phyloP scores from a whole-genome alignment of 2,113 vertebrate species.

The Pitta sordida region DNA sequence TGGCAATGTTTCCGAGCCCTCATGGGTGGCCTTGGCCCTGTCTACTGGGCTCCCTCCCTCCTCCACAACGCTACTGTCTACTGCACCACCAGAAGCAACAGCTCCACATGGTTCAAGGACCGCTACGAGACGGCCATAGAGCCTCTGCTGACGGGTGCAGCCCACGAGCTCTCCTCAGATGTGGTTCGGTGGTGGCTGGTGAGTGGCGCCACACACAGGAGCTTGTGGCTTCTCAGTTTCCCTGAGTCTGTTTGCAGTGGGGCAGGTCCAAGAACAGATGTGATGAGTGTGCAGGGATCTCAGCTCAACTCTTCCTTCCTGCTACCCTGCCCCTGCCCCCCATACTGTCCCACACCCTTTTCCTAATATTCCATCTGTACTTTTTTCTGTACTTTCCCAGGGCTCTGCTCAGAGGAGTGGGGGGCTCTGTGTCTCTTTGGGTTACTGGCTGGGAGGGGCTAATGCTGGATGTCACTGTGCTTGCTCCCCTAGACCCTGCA shows the following conservation, averaged over 20 bases:
- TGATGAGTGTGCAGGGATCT: background rate
- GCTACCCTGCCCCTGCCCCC: accelerated
- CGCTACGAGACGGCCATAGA: conserved; percentile 56
- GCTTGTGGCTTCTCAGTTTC: background rate
- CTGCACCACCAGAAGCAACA: conserved; percentile 8
- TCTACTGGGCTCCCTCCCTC: background rate
- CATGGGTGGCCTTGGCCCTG: background rate
- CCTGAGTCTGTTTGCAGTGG: background rate
- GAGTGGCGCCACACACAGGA: background rate
- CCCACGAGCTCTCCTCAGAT: conserved; percentile 20
- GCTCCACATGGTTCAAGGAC: conserved; percentile 70
- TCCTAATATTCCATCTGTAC: background rate
- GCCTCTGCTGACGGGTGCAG: conserved; percentile 48
- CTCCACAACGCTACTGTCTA: background rate
- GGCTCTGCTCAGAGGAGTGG: background rate
- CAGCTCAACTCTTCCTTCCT: background rate
- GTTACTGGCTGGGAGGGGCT: accelerated
- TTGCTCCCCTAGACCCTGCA: conserved; percentile 20
- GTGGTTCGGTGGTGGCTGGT: conserved; percentile 83
- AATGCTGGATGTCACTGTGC: background rate
- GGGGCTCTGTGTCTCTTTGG: background rate
- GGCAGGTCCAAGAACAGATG: background rate
- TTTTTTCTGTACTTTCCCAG: background rate
- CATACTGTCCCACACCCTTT: background rate
- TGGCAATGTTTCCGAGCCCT: conserved; percentile 2